Percentiles rank a stretch among this genome's conserved stretches.
These are phyloP conservation scores for Cantharis nigra DNA, from an alignment of 2,888 invertebrate genomes.

Conservation along the genomic window DNA sequence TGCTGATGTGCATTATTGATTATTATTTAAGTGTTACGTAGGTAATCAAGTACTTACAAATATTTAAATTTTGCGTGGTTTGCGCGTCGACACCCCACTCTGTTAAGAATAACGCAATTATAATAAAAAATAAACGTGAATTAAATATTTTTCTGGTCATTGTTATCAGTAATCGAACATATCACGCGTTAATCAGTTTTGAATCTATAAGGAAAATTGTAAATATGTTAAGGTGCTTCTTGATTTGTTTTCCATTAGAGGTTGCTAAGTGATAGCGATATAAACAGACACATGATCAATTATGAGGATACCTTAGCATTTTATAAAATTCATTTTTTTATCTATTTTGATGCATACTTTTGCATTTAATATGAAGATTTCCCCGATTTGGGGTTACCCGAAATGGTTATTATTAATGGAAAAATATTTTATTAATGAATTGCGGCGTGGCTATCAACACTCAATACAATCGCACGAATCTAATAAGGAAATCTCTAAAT, in stretches of 20 bases:
- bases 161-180: neutral
- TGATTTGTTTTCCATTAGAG: conserved; percentile 11
- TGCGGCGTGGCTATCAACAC: neutral
- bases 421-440: neutral
- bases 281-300: conserved; percentile 41
- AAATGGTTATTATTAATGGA: neutral
- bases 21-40: neutral
- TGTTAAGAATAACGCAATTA: conserved; percentile 4
- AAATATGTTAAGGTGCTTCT: neutral
- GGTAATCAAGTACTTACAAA: conserved; percentile 63
- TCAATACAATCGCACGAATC: neutral
- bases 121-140: conserved; percentile 5
- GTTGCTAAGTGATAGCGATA: conserved; percentile 41
- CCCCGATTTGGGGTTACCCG: neutral
- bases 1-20: neutral
- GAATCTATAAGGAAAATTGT: conserved; percentile 1
- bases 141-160: conserved; percentile 3
- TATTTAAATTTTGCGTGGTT: conserved; percentile 74
- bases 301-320: conserved; percentile 25
- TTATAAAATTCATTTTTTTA: neutral
- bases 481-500: too few relatives aligned
- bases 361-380: neutral
- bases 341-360: neutral
- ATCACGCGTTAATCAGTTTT: neutral
- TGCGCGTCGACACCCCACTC: conserved; percentile 49